Conservation (phyloP, 92 coral and sea anemone species). For the Parazoanthus darwini region DNA sequence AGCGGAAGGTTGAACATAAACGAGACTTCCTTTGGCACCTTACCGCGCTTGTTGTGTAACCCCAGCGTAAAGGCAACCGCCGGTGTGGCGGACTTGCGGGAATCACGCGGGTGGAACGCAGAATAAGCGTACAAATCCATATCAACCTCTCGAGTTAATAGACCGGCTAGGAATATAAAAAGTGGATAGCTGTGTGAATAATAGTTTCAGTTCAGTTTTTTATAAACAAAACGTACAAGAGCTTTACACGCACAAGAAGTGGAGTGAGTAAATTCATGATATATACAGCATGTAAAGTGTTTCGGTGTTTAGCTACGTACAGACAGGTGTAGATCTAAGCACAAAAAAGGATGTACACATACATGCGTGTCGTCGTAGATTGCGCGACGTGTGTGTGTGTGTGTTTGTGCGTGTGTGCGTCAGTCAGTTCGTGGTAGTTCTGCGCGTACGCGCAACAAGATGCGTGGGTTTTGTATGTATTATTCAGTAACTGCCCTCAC, state of each 20-base stretch:
- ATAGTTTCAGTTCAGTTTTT: background rate
- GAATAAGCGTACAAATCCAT: conserved; percentile 84
- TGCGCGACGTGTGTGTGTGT: no score
- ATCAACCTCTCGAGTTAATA: conserved; percentile 60
- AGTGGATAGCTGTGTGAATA: background rate
- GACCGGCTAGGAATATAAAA: conserved; percentile 53
- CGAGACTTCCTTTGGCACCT: conserved; percentile 55
- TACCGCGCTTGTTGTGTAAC: conserved; percentile 60
- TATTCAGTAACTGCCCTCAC: no score
- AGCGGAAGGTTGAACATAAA: conserved; percentile 84
- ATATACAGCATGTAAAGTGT: no score
- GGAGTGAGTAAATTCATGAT: no score
- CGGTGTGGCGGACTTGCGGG: conserved; percentile 76
- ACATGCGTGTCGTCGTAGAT: no score
- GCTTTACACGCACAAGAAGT: background rate
- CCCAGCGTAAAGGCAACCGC: conserved; percentile 85
- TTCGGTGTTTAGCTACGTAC: no score
- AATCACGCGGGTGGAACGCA: conserved; percentile 77
- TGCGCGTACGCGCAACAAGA: no score
- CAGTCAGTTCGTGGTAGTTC: no score
- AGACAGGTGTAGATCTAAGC: no score
- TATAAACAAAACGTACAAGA: background rate
- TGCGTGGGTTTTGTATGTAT: no score
- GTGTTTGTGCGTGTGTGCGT: no score
- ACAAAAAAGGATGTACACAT: no score